Evolutionary conservation across 2,797 vertebrate genomes (phyloP), one percentile per base, ranked within the genome.

Genomic region (Vultur gryphus): DNA sequence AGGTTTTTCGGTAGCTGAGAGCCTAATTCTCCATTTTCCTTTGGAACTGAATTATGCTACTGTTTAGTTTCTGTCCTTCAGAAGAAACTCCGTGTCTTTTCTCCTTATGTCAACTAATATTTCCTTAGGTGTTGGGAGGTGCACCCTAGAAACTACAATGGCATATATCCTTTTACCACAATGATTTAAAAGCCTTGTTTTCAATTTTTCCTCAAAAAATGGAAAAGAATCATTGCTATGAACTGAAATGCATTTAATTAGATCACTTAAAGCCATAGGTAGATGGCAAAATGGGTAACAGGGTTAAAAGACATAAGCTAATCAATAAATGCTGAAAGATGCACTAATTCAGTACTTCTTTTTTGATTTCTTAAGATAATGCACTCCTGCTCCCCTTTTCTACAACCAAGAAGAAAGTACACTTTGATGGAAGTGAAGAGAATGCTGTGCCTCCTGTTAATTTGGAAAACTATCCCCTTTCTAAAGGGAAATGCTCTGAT

Each of bases 361-460:
- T 93, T 75, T 90, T 88, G 35, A 59, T 94, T 93, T 92, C 59
- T 89, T 49, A 97, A 99, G 99, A 97, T 97, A 95, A 97, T 1
- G 58, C 69, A 13, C 29, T 95, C 61, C 90, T 85, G 48, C 97
- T 98, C 81, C 97, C 97, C 21, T 78, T 97, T 67, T 98, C 98
- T 21, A 91, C 98, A 2, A 97, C 98, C n/a, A 99, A 98, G 98
- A 99, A 98, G 98, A 99, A 98, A 89, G 99, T 99, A 95, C 98
- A 99, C 86, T 99, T 99, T 96, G 97, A 98, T 10, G 97, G 99
- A 87, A 98, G 95, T 88, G 99, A 99, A 97, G 99, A 99, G 95
- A 99, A 99, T 84, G 41, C 77, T 67, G 37, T 46, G 48, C 57
- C 54, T 75, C 73, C 49, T n/a, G 96, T 97, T 23, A 91, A 67